These are phyloP conservation scores for Calidris pugnax DNA, from an alignment of 2,113 vertebrate genomes.

Conservation along the genomic window DNA sequence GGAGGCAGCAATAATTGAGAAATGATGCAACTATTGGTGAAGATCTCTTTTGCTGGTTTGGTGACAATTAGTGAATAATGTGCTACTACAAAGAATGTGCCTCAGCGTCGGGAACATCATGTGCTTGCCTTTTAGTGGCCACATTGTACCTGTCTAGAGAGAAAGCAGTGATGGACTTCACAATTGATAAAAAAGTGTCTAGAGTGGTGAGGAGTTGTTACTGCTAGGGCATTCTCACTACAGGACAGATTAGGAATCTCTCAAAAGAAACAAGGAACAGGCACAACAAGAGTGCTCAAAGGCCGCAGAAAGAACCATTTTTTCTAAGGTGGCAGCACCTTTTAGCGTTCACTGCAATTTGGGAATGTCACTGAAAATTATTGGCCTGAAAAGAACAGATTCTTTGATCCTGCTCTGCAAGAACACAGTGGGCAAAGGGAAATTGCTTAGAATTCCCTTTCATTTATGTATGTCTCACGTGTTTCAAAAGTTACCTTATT, in stretches of 20 bases:
- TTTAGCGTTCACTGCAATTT: neutral
- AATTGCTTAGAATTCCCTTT: neutral
- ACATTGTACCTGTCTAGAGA: neutral
- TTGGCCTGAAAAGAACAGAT: neutral
- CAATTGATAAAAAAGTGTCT: neutral
- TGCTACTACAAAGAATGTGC: neutral
- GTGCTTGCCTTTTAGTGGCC: neutral
- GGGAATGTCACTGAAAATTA: neutral
- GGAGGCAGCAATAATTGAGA: neutral
- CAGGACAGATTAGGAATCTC: neutral
- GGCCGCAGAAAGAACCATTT: neutral
- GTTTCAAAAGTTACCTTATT: neutral
- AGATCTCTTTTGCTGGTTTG: neutral
- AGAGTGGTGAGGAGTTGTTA: neutral
- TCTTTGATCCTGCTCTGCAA: neutral
- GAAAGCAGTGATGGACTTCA: neutral
- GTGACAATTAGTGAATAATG: neutral
- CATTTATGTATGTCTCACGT: neutral
- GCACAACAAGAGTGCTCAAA: neutral
- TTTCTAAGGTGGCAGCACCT: neutral
- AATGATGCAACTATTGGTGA: neutral
- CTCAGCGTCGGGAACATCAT: neutral
- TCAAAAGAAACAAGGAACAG: neutral
- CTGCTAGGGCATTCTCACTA: neutral
- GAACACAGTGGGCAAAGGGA: neutral